phyloP scores from a whole-genome alignment of 2,888 invertebrate species.

The Oscheius sp. region DNA sequence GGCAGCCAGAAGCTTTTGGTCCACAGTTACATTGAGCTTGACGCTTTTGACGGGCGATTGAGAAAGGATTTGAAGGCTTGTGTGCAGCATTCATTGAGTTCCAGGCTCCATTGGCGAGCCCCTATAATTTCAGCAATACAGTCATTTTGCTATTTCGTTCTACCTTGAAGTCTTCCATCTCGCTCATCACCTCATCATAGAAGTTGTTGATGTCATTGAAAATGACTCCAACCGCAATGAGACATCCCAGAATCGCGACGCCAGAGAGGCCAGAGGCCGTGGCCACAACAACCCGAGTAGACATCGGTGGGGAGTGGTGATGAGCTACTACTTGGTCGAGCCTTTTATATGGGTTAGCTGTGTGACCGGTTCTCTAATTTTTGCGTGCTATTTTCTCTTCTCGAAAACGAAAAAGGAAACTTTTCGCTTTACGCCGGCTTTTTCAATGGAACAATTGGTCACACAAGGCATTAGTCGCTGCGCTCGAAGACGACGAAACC shows the following conservation, averaged over 20 bases:
- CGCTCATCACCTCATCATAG: constrained; percentile 38
- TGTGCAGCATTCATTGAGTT: not conserved
- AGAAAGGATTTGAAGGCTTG: not conserved
- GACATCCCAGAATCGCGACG: constrained; percentile 31
- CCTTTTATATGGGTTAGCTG: no score
- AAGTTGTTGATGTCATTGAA: constrained; percentile 44
- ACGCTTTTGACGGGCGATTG: not conserved
- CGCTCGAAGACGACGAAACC: no score
- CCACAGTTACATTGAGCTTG: constrained; percentile 20
- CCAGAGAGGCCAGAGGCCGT: constrained; percentile 37
- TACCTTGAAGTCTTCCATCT: constrained; percentile 24
- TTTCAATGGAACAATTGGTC: no score
- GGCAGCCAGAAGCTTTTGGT: not conserved
- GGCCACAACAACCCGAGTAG: constrained; percentile 20
- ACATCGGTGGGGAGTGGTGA: no score
- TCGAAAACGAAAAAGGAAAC: no score
- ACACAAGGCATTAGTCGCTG: no score
- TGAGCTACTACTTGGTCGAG: no score
- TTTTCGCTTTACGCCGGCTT: no score
- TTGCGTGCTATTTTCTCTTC: no score
- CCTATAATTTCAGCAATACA: not conserved
- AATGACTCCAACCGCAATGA: constrained; percentile 32
- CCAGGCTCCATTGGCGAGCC: constrained; percentile 10
- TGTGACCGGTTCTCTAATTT: no score
- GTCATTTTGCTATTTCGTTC: not conserved